A percentile compares a stretch with the other conserved stretches of the same genome.
phyloP scores from a whole-genome alignment of 2,113 vertebrate species.

The Cavia porcellus region DNA sequence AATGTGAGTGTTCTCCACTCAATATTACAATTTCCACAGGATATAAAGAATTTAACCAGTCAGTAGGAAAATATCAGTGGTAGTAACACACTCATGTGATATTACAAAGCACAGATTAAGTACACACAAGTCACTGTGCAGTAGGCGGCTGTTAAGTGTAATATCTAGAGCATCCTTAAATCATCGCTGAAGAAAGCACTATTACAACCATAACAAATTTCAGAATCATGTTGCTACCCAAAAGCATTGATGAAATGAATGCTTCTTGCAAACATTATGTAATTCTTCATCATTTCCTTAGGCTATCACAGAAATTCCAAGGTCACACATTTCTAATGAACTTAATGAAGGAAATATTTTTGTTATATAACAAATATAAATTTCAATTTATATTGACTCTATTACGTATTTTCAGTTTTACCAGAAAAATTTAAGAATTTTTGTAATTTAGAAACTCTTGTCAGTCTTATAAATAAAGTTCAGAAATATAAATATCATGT shows the following conservation, averaged over 20 bases:
- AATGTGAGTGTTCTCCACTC: background rate
- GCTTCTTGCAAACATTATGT: background rate
- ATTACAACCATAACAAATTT: background rate
- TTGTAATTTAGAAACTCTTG: background rate
- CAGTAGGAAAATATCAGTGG: background rate
- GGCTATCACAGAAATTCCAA: background rate
- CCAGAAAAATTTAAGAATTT: background rate
- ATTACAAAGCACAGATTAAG: background rate
- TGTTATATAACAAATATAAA: background rate
- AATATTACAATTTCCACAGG: background rate
- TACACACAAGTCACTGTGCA: background rate
- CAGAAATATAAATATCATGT: slow-evolving; percentile 30
- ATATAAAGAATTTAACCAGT: background rate
- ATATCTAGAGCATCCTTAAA: background rate
- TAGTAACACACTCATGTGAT: background rate
- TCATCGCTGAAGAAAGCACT: background rate
- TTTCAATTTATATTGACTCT: background rate
- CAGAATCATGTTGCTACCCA: background rate
- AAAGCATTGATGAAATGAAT: background rate
- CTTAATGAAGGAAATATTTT: background rate
- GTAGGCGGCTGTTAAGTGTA: background rate
- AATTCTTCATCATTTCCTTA: background rate
- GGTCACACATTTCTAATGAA: background rate
- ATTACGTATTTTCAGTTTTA: background rate
- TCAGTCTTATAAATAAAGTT: background rate